Evolutionary conservation across 1,140 invertebrate genomes (phyloP).

Genomic region (Drosophila teissieri): DNA sequence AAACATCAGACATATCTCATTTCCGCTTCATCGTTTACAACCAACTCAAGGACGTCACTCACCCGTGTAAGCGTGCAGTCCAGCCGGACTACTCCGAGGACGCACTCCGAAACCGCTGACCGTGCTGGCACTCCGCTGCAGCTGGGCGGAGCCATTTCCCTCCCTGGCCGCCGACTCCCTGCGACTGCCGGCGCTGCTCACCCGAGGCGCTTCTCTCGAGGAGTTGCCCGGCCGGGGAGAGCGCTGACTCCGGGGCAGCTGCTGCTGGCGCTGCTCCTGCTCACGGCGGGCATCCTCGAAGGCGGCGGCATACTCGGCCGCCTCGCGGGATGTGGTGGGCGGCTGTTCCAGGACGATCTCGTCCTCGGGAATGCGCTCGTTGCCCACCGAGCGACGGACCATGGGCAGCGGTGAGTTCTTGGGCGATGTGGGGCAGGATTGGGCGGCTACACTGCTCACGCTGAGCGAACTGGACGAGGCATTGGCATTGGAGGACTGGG

Average conservation of each 20-base stretch:
- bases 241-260: slow-evolving; percentile 33
- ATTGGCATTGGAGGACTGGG: slow-evolving; percentile 70
- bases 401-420: slow-evolving; percentile 69
- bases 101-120: slow-evolving; percentile 86
- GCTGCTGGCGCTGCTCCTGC: slow-evolving; percentile 49
- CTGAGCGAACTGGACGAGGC: slow-evolving; percentile 55
- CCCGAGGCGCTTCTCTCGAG: slow-evolving; percentile 35
- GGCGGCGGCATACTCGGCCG: slow-evolving; percentile 69
- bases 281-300: slow-evolving; percentile 69
- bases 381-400: slow-evolving; percentile 68
- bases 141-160: slow-evolving; percentile 23
- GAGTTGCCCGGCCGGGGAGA: slow-evolving; percentile 50
- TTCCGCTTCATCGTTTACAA: background rate
- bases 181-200: slow-evolving; percentile 66
- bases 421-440: slow-evolving; percentile 83
- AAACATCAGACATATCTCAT: background rate
- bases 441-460: slow-evolving; percentile 47
- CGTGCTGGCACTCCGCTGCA: slow-evolving; percentile 86
- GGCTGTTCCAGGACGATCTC: slow-evolving; percentile 59
- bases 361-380: slow-evolving; percentile 77
- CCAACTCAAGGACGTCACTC: slow-evolving; percentile 10
- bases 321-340: slow-evolving; percentile 68
- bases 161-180: slow-evolving; percentile 35
- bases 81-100: slow-evolving; percentile 89
- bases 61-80: slow-evolving; percentile 90